A percentile compares a stretch with the other conserved stretches of the same genome.
Conservation (phyloP, 2,888 invertebrate genomes). For the Didymodactylos carnosus region DNA sequence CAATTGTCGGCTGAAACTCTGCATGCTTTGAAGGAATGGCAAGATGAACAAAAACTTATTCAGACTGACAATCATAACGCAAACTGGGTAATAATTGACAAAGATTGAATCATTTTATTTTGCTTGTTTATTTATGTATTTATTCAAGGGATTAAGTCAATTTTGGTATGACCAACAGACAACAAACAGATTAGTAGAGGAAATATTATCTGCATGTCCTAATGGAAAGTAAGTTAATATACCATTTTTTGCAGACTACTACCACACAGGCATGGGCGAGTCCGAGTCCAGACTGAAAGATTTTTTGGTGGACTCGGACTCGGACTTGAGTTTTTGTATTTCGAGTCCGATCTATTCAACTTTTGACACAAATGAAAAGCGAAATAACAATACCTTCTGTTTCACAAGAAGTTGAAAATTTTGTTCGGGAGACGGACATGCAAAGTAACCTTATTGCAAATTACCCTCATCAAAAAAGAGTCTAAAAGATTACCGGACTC, state of each 20-base stretch:
- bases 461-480: too few species aligned
- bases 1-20: slow-evolving; percentile 19
- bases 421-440: too few species aligned
- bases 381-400: too few species aligned
- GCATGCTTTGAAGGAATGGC: slow-evolving; percentile 25
- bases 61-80: not conserved
- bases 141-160: slow-evolving; percentile 62
- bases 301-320: too few species aligned
- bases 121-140: not conserved
- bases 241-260: not conserved
- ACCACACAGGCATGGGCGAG: too few species aligned
- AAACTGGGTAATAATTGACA: not conserved
- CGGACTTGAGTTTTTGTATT: too few species aligned
- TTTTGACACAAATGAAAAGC: too few species aligned
- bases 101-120: not conserved
- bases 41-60: slow-evolving; percentile 18
- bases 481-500: too few species aligned
- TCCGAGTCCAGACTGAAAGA: too few species aligned
- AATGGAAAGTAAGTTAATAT: slow-evolving; percentile 36
- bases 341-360: too few species aligned
- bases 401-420: too few species aligned
- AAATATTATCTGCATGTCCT: slow-evolving; percentile 42
- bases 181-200: slow-evolving; percentile 48
- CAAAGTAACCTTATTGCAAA: too few species aligned
- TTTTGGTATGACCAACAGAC: slow-evolving; percentile 83